Evolutionary conservation across 2,113 vertebrate species (phyloP), one percentile per base, ranked within the genome.

Genomic region (Desmodus rotundus): DNA sequence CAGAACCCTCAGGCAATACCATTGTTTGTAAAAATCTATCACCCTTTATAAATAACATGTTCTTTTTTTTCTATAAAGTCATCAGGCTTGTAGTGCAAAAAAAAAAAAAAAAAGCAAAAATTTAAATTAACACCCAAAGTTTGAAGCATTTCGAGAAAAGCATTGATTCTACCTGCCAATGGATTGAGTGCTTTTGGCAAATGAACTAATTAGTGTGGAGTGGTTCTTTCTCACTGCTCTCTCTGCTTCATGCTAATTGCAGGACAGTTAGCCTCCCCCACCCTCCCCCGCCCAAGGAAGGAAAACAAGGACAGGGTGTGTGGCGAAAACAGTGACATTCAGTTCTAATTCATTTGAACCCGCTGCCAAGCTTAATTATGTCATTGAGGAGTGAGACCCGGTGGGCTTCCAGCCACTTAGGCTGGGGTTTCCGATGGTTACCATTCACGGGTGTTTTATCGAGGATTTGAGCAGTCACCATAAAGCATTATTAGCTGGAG

Each of bases 181-280:
- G 97, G 98, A 98, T 96, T 97, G 97, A 98, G 97, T 96, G 91
- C 95, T 85, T 97, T 98, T 98, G 98, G 98, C 67, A 73, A 98
- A 97, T 98, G 98, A 98, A 98, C 98, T 98, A 98, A 98, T 99
- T 98, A 98, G 97, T 96, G 82, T 91, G 93, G 96, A 96, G 96
- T 97, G 97, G 95, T 98, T 98, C 98, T 98, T 98, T 98, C 97
- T 98, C 97, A 93, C 97, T 97, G 98, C 98, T 97, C 97, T 96
- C 98, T 97, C 97, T 96, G 96, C 97, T 98, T 98, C 96, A 96
- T 43, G 68, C 98, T 98, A 98, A 99, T 98, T 98, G 98, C 97
- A 97, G 96, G 98, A 97, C 97, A 97, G 97, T 97, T 98, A 97
- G 96, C 98, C 98, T 98, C 98, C 97, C 98, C 94, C 95, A 7